Percentiles rank a stretch among this genome's conserved stretches.
These are phyloP conservation scores for Drosophila incognita DNA, from an alignment of 2,888 invertebrate species.

Conservation along the genomic window DNA sequence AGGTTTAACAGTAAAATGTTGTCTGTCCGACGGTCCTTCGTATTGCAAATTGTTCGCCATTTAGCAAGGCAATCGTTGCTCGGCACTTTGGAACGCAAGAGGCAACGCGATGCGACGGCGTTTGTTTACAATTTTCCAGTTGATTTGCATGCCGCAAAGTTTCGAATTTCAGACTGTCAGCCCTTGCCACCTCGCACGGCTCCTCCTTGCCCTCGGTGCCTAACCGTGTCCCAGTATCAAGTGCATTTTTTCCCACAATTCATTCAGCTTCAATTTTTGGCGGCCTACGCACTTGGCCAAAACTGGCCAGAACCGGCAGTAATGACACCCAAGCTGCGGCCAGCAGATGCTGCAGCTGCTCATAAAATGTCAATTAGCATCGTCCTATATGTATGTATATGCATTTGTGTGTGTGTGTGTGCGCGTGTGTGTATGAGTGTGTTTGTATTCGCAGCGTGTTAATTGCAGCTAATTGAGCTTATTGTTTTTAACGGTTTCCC, in stretches of 20 bases:
- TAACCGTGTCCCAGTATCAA: conserved; percentile 11
- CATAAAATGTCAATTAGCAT: conserved; percentile 72
- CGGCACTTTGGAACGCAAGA: conserved; percentile 16
- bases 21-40: conserved; percentile 48
- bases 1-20: conserved; percentile 39
- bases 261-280: conserved; percentile 55
- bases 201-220: background rate
- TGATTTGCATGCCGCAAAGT: conserved; percentile 72
- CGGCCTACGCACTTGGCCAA: conserved; percentile 59
- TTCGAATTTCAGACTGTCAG: conserved; percentile 62
- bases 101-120: conserved; percentile 22
- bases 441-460: conserved; percentile 37
- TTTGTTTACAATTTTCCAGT: conserved; percentile 79
- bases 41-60: conserved; percentile 41
- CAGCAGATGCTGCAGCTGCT: conserved; percentile 60
- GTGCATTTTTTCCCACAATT: conserved; percentile 59
- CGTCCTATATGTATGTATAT: conserved; percentile 15
- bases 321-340: conserved; percentile 69
- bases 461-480: conserved; percentile 74
- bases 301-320: conserved; percentile 24
- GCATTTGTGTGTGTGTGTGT: background rate
- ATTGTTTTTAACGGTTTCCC: conserved; percentile 70
- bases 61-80: conserved; percentile 35
- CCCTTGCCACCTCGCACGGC: background rate
- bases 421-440: conserved; percentile 16